Evolutionary conservation across 2,888 invertebrate genomes (phyloP).

Genomic region (Branchipolynoe longqiensis): DNA sequence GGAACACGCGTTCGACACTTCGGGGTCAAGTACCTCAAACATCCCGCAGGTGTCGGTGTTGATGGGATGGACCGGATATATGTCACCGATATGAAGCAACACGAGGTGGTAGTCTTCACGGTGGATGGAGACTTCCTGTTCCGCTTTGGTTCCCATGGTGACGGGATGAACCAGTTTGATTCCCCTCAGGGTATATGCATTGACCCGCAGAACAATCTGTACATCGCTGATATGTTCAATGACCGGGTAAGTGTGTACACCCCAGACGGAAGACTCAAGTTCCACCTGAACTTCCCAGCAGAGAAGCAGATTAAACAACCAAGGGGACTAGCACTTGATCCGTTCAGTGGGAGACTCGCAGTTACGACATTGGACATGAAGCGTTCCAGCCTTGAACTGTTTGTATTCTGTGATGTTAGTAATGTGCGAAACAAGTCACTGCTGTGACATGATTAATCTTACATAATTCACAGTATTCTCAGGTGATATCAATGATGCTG

Average conservation of each 20-base stretch:
- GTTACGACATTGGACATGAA: neutral
- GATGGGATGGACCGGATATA: slow-evolving; percentile 51
- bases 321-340: neutral
- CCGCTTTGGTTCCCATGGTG: slow-evolving; percentile 5
- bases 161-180: neutral
- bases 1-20: slow-evolving; percentile 25
- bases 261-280: slow-evolving; percentile 36
- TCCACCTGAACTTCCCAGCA: neutral
- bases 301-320: neutral
- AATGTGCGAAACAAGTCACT: too few species aligned
- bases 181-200: slow-evolving; percentile 40
- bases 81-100: slow-evolving; percentile 17
- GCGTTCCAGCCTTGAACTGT: slow-evolving; percentile 1
- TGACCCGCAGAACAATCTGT: slow-evolving; percentile 41
- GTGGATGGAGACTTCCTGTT: slow-evolving; percentile 25
- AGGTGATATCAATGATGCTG: too few species aligned
- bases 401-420: neutral
- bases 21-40: slow-evolving; percentile 26
- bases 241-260: slow-evolving; percentile 38
- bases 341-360: neutral
- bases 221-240: slow-evolving; percentile 37
- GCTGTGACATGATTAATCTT: too few species aligned
- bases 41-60: slow-evolving; percentile 6
- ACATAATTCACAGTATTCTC: too few species aligned
- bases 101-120: slow-evolving; percentile 35